Conservation (phyloP, 23 tunicate genomes). For the Styela clava region DNA sequence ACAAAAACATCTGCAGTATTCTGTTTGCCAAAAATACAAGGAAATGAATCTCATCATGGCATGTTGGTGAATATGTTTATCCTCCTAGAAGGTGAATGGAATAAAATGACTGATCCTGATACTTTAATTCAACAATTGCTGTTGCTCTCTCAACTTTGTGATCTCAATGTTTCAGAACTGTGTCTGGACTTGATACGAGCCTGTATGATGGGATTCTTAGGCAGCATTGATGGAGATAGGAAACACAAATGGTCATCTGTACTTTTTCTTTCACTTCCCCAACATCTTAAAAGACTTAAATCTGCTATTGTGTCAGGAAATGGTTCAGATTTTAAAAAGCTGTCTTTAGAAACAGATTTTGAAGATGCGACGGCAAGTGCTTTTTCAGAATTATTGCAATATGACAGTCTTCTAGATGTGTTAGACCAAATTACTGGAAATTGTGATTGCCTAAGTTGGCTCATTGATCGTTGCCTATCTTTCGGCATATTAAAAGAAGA, state of each 20-base stretch:
- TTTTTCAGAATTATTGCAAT: slow-evolving; percentile 20
- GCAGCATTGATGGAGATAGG: slow-evolving; percentile 8
- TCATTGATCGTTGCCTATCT: slow-evolving; percentile 42
- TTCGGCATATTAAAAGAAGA: slow-evolving; percentile 23
- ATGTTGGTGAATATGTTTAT: slow-evolving; percentile 18
- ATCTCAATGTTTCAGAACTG: slow-evolving; percentile 36
- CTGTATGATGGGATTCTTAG: slow-evolving; percentile 66
- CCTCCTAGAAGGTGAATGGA: slow-evolving; percentile 54
- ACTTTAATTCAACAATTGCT: slow-evolving; percentile 57
- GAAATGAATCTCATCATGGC: slow-evolving; percentile 27
- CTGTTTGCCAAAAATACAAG: not conserved
- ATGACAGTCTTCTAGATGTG: slow-evolving; percentile 59
- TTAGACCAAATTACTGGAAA: slow-evolving; percentile 57
- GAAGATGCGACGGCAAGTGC: slow-evolving; percentile 37
- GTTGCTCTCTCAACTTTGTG: slow-evolving; percentile 59
- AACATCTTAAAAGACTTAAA: slow-evolving; percentile 33
- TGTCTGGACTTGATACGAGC: slow-evolving; percentile 42
- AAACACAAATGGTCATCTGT: slow-evolving; percentile 67
- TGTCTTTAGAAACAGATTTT: slow-evolving; percentile 19
- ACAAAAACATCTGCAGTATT: slow-evolving; percentile 18
- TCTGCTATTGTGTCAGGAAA: not conserved
- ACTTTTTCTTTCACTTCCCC: slow-evolving; percentile 52
- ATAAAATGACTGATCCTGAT: slow-evolving; percentile 48
- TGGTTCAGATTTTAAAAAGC: not conserved
- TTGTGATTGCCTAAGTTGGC: slow-evolving; percentile 38